Base-by-base conservation (phyloP, 2,888 invertebrate genomes). In the Dione vanillae region DNA sequence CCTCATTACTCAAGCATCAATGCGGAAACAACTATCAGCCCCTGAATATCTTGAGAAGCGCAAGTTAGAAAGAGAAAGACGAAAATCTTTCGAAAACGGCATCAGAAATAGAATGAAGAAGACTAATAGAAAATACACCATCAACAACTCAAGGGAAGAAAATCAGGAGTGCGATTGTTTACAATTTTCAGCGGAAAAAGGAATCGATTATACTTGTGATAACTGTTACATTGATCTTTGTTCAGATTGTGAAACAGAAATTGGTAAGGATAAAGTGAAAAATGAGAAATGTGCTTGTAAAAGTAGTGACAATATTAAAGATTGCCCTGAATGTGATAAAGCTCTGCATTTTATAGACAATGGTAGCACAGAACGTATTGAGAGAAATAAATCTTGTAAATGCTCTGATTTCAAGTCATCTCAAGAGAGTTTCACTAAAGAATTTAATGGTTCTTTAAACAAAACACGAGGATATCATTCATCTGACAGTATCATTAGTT, bases 41-140 rank as follows among this genome's bases (percentile, higher is more conserved):
- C 98, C 98, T 0, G 98, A 98, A 78, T 98, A 98, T 86, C 92
- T 98, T 72, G 98, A 98, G 84, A 96, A 97, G 77, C 94, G 98
- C 40, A 97, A 97, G 83, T 94, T 96, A 67, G 96, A 96, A 78
- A 92, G 95, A 62, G 96, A 96, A 65, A 94, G 96, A 79, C 87
- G 95, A 76, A 95, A 95, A 82, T 94, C 95, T 1, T 93, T 91
- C 66, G 95, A 96, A 82, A 94, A 94, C 65, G 94, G 95, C 58
- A 85, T 94, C 54, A 86, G 95, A 78, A 94, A 94, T 12, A 92
- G 95, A 76, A 86, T 95, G 10, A 94, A 95, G 79, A 95, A 95
- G 82, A 87, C 89, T 2, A 92, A 94, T 67, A 95, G 90, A 70
- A 91, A 91, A 79, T 86, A 87, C 66, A 87, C 88, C 8, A 76